phyloP scores from a whole-genome alignment of 2,113 vertebrate species.

The Suncus etruscus region DNA sequence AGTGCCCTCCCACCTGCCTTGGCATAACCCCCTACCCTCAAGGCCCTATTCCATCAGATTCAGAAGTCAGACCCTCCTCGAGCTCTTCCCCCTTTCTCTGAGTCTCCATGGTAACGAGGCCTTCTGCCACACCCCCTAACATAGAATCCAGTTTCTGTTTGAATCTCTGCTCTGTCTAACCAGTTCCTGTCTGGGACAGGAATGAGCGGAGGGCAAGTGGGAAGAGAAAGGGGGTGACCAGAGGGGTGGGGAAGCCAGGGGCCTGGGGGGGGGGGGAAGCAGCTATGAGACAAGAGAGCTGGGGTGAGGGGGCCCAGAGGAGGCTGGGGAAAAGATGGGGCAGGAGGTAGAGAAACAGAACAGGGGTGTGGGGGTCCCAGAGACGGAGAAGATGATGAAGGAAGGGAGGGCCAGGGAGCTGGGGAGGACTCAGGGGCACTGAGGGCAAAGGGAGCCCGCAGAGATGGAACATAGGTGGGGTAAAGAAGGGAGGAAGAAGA shows the following conservation, averaged over 20 bases:
- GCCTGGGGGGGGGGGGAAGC: not conserved
- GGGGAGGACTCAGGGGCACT: not conserved
- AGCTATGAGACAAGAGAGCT: not conserved
- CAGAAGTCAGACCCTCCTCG: too few relatives aligned
- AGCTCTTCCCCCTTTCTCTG: not conserved
- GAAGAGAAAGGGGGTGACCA: slow-evolving; percentile 23
- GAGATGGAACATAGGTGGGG: not conserved
- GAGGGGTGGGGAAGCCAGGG: not conserved
- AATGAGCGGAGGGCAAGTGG: slow-evolving; percentile 73
- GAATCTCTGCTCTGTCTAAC: slow-evolving; percentile 23
- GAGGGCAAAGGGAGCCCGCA: not conserved
- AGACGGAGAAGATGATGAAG: not conserved
- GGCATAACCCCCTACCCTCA: not conserved
- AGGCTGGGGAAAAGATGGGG: not conserved
- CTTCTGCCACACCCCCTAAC: slow-evolving; percentile 17
- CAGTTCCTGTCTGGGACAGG: slow-evolving; percentile 47
- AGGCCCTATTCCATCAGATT: not conserved
- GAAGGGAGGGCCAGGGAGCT: rapidly evolving
- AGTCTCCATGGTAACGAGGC: slow-evolving; percentile 61
- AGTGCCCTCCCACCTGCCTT: not conserved
- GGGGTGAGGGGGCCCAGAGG: not conserved
- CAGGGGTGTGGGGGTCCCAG: not conserved
- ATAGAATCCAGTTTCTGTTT: slow-evolving; percentile 67
- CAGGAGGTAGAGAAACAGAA: not conserved
- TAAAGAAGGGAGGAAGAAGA: too few relatives aligned